Evolutionary conservation across 2,888 invertebrate genomes (phyloP), one percentile per base, ranked within the genome.

Genomic region (Lampropteryx suffumata): DNA sequence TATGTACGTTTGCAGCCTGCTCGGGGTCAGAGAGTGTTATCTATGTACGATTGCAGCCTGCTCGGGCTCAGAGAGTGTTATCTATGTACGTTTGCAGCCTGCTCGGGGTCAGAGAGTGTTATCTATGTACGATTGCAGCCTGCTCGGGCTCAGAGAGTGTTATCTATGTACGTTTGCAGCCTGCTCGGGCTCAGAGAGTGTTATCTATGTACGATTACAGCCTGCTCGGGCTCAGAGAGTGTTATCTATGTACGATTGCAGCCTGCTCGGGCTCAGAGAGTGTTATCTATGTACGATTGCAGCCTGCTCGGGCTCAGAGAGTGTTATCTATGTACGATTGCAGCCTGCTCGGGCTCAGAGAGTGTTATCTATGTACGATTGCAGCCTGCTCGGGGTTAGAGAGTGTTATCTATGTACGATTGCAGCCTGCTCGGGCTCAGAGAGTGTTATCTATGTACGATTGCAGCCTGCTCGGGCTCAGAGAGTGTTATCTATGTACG

Each of bases 291-390:
- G 11, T 49, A 0, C 3, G 30, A 10, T 32, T 42, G 0, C 65
- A 88, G 87, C 86, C 0, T 87, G 89, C 21, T 87, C 88, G 0
- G 89, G 89, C 0, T 89, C 89, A 0, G 89, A 89, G 64, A 86
- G 85, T 47, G 87, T 6, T 12, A 24, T n/a, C 9, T 14, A 14
- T 17, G 11, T 49, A 0, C 3, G 30, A 10, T 32, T 42, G 0
- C 65, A 88, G 87, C 86, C 0, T 87, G 89, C 21, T 87, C 88
- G 0, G 89, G 89, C 0, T 89, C 89, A 0, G 89, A 89, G 64
- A 86, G 85, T 47, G 87, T 6, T 12, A 24, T n/a, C 9, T 14
- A 14, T 17, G 11, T 49, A 0, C 3, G 30, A 10, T 32, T 42
- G 0, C 65, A 88, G 87, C 86, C 0, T 87, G 89, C 21, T 87